These are phyloP conservation scores for Gymnopithys bicolor DNA, from an alignment of 2,797 vertebrate genomes.

Conservation along the genomic window DNA sequence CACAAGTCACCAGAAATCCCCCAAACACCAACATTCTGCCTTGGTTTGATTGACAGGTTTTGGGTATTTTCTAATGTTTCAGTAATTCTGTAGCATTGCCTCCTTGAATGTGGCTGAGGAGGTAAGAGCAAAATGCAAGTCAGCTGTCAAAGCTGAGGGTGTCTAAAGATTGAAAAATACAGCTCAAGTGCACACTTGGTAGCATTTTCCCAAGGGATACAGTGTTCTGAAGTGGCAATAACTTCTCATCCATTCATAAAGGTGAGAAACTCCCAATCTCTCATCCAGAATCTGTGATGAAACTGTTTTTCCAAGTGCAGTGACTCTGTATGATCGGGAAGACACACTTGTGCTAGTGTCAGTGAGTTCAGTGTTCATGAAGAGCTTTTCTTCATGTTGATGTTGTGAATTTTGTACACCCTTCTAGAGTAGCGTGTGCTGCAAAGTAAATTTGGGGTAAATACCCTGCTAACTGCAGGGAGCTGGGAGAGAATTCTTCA, in stretches of 20 bases:
- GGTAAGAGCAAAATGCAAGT: background rate
- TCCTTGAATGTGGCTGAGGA: background rate
- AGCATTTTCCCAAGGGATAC: background rate
- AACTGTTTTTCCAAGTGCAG: background rate
- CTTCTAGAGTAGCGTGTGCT: background rate
- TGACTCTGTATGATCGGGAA: too few species aligned
- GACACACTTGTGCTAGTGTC: background rate
- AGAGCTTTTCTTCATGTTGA: background rate
- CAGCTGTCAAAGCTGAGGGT: background rate
- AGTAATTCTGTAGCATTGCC: background rate
- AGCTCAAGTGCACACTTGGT: background rate
- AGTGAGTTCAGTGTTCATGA: background rate
- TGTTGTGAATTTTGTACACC: background rate
- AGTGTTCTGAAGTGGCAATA: background rate
- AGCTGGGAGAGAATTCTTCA: background rate
- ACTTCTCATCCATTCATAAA: background rate
- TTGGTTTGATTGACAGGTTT: background rate
- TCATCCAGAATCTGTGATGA: background rate
- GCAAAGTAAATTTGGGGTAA: background rate
- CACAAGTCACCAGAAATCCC: constrained; percentile 2
- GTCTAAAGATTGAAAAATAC: background rate
- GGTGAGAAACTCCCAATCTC: background rate
- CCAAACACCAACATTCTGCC: background rate
- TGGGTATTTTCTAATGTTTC: background rate
- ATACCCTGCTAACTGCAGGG: background rate